Conservation (phyloP, 2,797 vertebrate species). For the Numenius phaeopus region DNA sequence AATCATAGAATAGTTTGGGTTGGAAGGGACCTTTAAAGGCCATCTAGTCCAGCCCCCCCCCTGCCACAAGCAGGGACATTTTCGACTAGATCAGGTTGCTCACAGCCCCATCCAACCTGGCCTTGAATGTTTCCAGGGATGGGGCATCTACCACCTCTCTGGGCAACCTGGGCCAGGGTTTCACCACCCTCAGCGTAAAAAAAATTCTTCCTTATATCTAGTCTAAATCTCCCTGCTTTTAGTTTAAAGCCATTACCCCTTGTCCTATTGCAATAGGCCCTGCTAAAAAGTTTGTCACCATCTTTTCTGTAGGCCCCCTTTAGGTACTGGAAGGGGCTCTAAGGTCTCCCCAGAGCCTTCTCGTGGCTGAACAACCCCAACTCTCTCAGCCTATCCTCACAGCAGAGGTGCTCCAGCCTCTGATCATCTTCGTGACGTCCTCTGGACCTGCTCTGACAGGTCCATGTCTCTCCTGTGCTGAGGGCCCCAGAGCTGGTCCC, state of each 20-base stretch:
- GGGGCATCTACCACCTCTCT: not conserved
- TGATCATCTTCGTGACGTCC: not conserved
- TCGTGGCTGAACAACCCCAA: not conserved
- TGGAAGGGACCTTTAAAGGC: not conserved
- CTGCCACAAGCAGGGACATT: not conserved
- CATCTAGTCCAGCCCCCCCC: not conserved
- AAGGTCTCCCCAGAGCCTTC: not conserved
- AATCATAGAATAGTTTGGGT: not conserved
- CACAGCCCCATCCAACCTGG: not conserved
- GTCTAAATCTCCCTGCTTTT: not conserved
- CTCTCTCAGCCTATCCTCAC: not conserved
- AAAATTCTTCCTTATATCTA: not conserved
- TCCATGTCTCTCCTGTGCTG: not conserved
- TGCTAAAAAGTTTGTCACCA: not conserved
- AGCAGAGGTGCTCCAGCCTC: not conserved
- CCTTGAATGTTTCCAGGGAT: not conserved
- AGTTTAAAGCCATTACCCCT: not conserved
- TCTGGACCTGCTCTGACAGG: not conserved
- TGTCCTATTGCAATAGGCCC: not conserved
- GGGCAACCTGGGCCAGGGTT: not conserved
- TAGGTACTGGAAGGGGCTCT: not conserved
- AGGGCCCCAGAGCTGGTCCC: not conserved
- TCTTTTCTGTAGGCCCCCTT: not conserved
- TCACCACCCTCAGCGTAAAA: not conserved
- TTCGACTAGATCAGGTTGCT: not conserved